Base-by-base conservation (phyloP, 2,888 invertebrate genomes). In the Mesodorylaimus sp. region DNA sequence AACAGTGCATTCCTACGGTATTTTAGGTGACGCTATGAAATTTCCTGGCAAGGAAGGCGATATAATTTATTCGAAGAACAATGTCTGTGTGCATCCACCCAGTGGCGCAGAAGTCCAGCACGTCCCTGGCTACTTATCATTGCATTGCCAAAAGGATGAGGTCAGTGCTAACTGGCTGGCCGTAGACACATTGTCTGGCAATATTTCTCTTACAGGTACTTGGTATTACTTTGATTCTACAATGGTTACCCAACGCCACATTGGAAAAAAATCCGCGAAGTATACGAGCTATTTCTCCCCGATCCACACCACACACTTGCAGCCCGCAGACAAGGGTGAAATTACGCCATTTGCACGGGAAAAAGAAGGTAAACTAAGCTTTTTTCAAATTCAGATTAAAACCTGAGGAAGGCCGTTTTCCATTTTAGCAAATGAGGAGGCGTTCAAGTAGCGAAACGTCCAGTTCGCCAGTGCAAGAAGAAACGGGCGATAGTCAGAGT, bases 51-150 rank as follows among this genome's bases (percentile, higher is more conserved):
- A 70, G 28, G 72, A 73, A 58, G 73, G 72, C 13, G 74, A 74
- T 58, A 68, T 74, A 19, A 69, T 74, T 44, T 74, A 67, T 59
- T 72, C 72, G 51, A 93, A 91, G 72, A 93, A 93, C 68, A 91
- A 93, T 70, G 88, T 93, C 32, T 93, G 91, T 68, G 89, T 93
- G 43, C 91, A 93, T 73, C 88, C 89, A 3, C 81, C 83, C 0
- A 75, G 19, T n/a, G 46, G 37, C 48, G 86, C 87, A 58, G 77
- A 83, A 28, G n/a, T 23, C n/a, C 74, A 84, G 1, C 91, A 91
- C 64, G 83, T 86, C 69, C 89, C 89, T 1, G 91, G 81, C 0
- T 93, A 93, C 66, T 73, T 93, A 58, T 85, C 86, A 1, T 79
- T 91, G 42, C 81, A 82, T 45, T 70, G 71, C 52, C 70, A 71